Percentiles rank a stretch among this genome's conserved stretches.
Evolutionary conservation across 2,113 vertebrate species (phyloP).

Genomic region (Charadrius vociferus): DNA sequence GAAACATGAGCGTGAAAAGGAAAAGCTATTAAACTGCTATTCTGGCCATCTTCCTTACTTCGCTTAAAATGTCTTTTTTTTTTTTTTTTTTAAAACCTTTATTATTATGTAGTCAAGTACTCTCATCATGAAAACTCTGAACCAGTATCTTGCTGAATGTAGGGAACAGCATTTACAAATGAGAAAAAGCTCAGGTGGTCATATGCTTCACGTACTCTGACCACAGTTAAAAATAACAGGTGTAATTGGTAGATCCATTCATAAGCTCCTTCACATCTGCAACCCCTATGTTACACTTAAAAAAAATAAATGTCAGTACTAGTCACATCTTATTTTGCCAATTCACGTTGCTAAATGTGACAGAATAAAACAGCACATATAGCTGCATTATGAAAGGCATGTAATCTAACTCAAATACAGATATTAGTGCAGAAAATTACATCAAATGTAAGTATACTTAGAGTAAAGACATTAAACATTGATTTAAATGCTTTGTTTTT

Average conservation of each 20-base stretch:
- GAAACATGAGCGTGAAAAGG: background rate
- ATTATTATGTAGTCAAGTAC: background rate
- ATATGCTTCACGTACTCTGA: rapidly evolving
- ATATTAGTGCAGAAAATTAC: background rate
- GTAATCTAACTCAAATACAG: background rate
- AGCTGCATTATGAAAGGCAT: background rate
- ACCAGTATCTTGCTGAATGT: background rate
- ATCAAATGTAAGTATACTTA: background rate
- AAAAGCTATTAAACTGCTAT: background rate
- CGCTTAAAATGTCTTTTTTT: background rate
- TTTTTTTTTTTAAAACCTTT: background rate
- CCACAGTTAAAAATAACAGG: background rate
- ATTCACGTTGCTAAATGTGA: background rate
- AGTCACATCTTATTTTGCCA: background rate
- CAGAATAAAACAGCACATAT: background rate
- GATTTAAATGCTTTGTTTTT: background rate
- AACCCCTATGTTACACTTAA: background rate
- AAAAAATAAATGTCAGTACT: background rate
- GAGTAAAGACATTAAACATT: background rate
- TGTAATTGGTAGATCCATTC: background rate
- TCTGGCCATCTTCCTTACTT: background rate
- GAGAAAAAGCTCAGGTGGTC: background rate
- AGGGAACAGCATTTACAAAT: background rate
- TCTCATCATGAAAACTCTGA: background rate
- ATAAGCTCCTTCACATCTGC: background rate